A percentile compares a stretch with the other conserved stretches of the same genome.
phyloP scores from a whole-genome alignment of 2,888 invertebrate species.

The Caenorhabditis afra region DNA sequence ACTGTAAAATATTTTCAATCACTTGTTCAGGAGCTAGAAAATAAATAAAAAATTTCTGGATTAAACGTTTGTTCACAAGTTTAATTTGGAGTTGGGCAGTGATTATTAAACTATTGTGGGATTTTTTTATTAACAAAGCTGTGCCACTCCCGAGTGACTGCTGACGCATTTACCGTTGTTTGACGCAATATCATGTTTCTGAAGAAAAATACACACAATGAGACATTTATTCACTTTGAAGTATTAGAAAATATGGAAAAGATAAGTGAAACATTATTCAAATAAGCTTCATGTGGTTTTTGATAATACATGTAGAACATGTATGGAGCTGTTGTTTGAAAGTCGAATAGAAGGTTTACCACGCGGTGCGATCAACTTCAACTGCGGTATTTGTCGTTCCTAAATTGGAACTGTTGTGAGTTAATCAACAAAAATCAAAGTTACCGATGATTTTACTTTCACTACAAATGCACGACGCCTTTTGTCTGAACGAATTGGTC shows the following conservation, averaged over 20 bases:
- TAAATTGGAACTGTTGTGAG: constrained; percentile 1
- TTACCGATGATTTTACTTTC: constrained; percentile 64
- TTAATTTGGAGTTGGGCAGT: no score
- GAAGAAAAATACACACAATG: no score
- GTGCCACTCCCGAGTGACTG: constrained; percentile 7
- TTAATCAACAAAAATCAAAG: background rate
- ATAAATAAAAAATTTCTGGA: no score
- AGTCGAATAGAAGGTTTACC: constrained; percentile 54
- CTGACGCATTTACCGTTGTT: constrained; percentile 22
- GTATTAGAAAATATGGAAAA: no score
- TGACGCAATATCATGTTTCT: no score
- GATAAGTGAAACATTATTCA: no score
- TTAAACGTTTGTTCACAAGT: no score
- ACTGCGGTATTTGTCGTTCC: constrained; percentile 34
- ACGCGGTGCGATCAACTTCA: constrained; percentile 40
- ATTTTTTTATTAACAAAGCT: background rate
- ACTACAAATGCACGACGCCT: constrained; percentile 71
- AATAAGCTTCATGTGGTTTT: constrained; percentile 36
- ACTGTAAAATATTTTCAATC: no score
- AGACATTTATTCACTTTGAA: no score
- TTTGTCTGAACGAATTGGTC: constrained; percentile 69
- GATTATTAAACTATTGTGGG: no score
- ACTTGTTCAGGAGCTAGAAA: no score
- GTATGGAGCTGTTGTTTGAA: constrained; percentile 55
- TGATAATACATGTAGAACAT: constrained; percentile 54